phyloP scores from a whole-genome alignment of 2,888 invertebrate species.

The Stenichneumon culpator region DNA sequence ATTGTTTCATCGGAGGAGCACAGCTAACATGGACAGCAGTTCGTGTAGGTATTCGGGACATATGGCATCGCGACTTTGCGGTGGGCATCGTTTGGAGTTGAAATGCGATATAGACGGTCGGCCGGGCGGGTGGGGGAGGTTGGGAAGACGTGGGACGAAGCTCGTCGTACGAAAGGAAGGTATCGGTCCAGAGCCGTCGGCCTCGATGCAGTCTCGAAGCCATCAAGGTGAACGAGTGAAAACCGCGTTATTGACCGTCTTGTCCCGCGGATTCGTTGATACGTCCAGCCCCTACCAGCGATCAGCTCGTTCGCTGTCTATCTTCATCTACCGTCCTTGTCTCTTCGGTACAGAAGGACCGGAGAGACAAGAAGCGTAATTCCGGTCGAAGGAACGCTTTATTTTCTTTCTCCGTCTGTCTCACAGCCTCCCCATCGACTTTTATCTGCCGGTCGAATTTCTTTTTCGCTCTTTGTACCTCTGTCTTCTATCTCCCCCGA shows the following conservation, averaged over 20 bases:
- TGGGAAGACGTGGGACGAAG: constrained; percentile 17
- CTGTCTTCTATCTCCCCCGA: constrained; percentile 14
- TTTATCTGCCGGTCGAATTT: constrained; percentile 53
- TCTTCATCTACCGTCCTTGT: constrained; percentile 18
- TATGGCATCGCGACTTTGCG: constrained; percentile 15
- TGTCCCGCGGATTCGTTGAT: constrained; percentile 58
- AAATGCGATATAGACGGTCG: constrained; percentile 46
- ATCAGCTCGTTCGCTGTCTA: constrained; percentile 48
- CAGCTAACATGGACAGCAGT: constrained; percentile 9
- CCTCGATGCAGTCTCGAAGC: constrained; percentile 25
- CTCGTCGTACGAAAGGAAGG: constrained; percentile 28
- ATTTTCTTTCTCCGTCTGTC: constrained; percentile 26
- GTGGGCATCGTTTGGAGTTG: constrained; percentile 37
- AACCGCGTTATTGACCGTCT: constrained; percentile 69
- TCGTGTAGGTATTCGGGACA: neutral
- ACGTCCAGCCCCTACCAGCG: constrained; percentile 27
- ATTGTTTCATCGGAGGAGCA: constrained; percentile 1
- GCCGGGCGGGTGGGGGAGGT: neutral
- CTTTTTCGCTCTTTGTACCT: constrained; percentile 32
- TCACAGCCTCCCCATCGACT: constrained; percentile 53
- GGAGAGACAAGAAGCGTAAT: neutral
- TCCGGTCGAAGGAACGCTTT: neutral
- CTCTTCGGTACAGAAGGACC: constrained; percentile 13
- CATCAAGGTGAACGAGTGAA: constrained; percentile 42
- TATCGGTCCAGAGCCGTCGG: constrained; percentile 49